phyloP scores from a whole-genome alignment of 2,797 vertebrate genomes.

The Danio choprae region DNA sequence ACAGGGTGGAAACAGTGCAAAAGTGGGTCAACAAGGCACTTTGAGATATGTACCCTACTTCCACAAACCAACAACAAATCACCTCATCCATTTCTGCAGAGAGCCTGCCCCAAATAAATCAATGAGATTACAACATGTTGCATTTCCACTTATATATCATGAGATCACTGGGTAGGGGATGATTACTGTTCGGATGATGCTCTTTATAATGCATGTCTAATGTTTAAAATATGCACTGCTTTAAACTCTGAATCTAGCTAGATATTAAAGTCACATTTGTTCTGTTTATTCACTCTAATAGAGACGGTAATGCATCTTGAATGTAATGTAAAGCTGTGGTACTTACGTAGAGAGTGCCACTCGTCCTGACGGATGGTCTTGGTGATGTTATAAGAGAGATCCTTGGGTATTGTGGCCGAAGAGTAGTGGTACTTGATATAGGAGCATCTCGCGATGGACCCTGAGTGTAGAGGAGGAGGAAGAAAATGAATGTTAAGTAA shows the following conservation, averaged over 20 bases:
- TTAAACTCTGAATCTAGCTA: neutral
- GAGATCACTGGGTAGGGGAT: neutral
- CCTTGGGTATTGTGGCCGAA: slow-evolving; percentile 94
- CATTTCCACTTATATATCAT: neutral
- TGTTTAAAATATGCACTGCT: neutral
- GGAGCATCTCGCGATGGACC: slow-evolving; percentile 86
- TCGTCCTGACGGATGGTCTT: slow-evolving; percentile 98
- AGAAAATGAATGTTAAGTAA: neutral
- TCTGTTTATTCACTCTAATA: neutral
- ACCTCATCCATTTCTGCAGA: slow-evolving; percentile 26
- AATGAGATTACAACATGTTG: neutral
- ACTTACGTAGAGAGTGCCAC: slow-evolving; percentile 99
- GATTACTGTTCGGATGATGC: slow-evolving; percentile 8
- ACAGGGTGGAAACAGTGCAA: neutral
- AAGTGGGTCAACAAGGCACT: slow-evolving; percentile 53
- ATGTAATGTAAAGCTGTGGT: neutral
- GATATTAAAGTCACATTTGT: no score
- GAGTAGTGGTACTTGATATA: slow-evolving; percentile 99
- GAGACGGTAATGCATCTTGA: neutral
- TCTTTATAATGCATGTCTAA: neutral
- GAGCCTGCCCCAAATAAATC: slow-evolving; percentile 17
- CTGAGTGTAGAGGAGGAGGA: slow-evolving; percentile 63
- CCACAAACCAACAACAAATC: slow-evolving; percentile 47
- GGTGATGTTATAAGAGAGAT: slow-evolving; percentile 96
- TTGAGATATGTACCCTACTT: slow-evolving; percentile 52